Evolutionary conservation across 37 sponge, comb jelly and placozoan genomes (phyloP), one percentile per base, ranked within the genome.

Genomic region (Theonella swinhoei): DNA sequence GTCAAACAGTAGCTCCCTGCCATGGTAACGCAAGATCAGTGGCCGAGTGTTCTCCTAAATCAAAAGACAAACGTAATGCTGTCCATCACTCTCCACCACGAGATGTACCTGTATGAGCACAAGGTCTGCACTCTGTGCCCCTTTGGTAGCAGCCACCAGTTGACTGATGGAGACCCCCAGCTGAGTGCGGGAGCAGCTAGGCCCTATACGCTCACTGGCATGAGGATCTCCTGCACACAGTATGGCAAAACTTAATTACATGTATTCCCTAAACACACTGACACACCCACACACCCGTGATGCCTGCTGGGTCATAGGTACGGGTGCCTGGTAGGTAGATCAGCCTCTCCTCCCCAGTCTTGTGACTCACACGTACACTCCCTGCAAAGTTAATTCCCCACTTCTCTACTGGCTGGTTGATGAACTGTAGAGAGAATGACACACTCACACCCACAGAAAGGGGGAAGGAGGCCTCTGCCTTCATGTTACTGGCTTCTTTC

Each of bases 301-400:
- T 83, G 0, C 96, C 96, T 0, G 96, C 94, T 29, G 93, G 91
- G 72, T 96, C 96, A 74, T 96, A 96, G 28, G 94, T 93, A 40
- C 96, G 72, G 0, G 90, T 93, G 11, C 96, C 96, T 2, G 96
- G 96, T 17, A 96, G 26, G 47, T 88, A 93, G 38, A 96, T 37
- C 28, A 73, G 70, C 58, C 83, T 77, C 71, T 78, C 80, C 33
- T 77, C 70, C 39, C 91, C 93, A 40, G 68, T 75, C 28, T 36
- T 62, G 75, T 93, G 93, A 39, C 43, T 69, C 43, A 96, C 89
- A 0, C 29, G 33, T 0, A 96, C 87, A 24, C 47, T 71, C 11
- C 93, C 96, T 26, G 84, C 88, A 84, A 88, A 96, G 85, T 90
- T 93, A 32, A 96, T 80, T 1, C 96, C 96, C 91, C 94, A 96